Evolutionary conservation across 2,888 invertebrate genomes (phyloP).

Genomic region (Eupeodes luniger): DNA sequence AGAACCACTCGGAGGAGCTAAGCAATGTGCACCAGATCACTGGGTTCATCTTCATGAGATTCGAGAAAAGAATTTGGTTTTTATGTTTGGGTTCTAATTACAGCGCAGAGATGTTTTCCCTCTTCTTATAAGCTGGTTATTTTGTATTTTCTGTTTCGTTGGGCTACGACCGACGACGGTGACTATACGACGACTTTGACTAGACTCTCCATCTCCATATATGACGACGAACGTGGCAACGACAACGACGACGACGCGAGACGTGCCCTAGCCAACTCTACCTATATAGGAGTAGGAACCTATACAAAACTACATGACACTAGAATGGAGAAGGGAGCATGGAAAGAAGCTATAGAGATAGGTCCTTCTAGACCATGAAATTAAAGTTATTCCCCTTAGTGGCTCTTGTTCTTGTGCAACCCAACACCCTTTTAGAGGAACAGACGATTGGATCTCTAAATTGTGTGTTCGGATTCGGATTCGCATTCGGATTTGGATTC

Average conservation of each 20-base stretch:
- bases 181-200: too few relatives aligned
- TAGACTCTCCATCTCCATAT: too few relatives aligned
- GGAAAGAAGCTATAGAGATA: conserved; percentile 32
- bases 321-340: conserved; percentile 25
- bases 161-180: not conserved
- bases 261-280: not conserved
- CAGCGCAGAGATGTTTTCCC: conserved; percentile 66
- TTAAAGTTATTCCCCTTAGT: conserved; percentile 63
- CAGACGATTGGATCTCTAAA: conserved; percentile 69
- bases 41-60: conserved; percentile 70
- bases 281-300: not conserved
- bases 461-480: conserved; percentile 46
- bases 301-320: conserved; percentile 57
- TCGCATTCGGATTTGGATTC: conserved; percentile 6
- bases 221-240: not conserved
- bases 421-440: conserved; percentile 61
- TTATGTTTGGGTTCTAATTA: conserved; percentile 75
- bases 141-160: conserved; percentile 66
- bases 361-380: conserved; percentile 74
- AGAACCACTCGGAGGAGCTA: conserved; percentile 32
- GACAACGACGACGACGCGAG: not conserved
- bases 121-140: conserved; percentile 39
- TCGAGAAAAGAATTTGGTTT: conserved; percentile 71
- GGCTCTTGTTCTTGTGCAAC: conserved; percentile 56
- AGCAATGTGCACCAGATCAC: conserved; percentile 65